Conservation (phyloP, 2,113 vertebrate genomes). For the Nematolebias whitei region DNA sequence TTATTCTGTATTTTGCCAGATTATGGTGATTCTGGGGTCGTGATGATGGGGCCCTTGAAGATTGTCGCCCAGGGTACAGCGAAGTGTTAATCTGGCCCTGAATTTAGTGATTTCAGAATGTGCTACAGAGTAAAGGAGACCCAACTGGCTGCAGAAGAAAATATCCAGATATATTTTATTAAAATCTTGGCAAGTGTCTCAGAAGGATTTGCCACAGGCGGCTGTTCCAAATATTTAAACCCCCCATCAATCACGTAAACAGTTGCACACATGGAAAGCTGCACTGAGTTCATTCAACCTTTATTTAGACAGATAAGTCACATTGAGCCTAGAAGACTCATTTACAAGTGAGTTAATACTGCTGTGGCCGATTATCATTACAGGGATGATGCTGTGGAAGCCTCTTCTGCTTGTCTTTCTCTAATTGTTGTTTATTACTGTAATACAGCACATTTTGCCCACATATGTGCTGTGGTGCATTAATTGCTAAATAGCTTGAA, state of each 20-base stretch:
- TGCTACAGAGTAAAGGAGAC: conserved; percentile 4
- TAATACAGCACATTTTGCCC: conserved; percentile 55
- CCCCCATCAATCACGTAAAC: conserved; percentile 33
- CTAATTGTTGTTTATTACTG: conserved; percentile 62
- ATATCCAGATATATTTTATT: conserved; percentile 43
- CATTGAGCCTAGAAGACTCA: no score
- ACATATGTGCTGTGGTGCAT: conserved; percentile 18
- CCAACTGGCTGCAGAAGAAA: conserved; percentile 18
- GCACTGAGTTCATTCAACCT: conserved; percentile 39
- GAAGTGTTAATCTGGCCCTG: no score
- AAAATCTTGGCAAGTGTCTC: conserved; percentile 42
- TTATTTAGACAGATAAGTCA: no score
- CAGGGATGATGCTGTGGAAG: conserved; percentile 18
- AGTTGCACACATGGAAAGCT: conserved; percentile 28
- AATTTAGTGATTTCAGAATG: no score
- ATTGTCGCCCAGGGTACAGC: no score
- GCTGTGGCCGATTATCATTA: conserved; percentile 31
- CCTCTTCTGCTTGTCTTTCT: conserved; percentile 26
- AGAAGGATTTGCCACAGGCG: conserved; percentile 46
- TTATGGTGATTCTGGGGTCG: no score
- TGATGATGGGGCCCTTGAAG: no score
- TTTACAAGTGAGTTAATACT: no score
- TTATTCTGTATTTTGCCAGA: no score
- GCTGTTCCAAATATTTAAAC: conserved; percentile 32
- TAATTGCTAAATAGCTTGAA: conserved; percentile 31